These are phyloP conservation scores for Euura lappo DNA, from an alignment of 1,140 invertebrate species.

Conservation along the genomic window DNA sequence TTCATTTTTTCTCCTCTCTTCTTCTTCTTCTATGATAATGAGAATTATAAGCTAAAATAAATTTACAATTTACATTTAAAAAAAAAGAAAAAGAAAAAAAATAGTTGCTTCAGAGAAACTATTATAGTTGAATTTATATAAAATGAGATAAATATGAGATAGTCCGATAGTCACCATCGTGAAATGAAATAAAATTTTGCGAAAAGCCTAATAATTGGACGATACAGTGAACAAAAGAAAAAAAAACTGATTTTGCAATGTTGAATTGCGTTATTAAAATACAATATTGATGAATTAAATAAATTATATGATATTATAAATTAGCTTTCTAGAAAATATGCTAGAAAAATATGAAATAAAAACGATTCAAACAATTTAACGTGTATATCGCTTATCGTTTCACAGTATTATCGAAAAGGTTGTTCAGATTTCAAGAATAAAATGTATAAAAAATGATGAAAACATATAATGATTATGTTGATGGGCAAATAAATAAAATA, in stretches of 20 bases:
- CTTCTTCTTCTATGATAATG: too few relatives aligned
- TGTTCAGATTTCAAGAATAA: not conserved
- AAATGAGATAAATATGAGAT: too few relatives aligned
- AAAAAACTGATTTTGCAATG: not conserved
- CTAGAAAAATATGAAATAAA: not conserved
- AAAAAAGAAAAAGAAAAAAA: too few relatives aligned
- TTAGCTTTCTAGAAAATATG: not conserved
- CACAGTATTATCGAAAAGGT: constrained; percentile 11
- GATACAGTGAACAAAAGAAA: not conserved
- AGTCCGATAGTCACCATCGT: too few relatives aligned
- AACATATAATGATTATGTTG: not conserved
- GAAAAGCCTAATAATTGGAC: not conserved
- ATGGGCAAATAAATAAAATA: not conserved
- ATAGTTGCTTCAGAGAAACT: too few relatives aligned
- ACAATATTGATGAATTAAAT: too few relatives aligned
- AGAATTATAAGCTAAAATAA: too few relatives aligned
- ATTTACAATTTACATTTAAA: too few relatives aligned
- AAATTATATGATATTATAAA: not conserved
- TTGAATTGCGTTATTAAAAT: not conserved
- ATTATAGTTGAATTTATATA: too few relatives aligned
- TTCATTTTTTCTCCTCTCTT: too few relatives aligned
- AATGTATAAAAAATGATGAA: not conserved
- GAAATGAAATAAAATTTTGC: too few relatives aligned
- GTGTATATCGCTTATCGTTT: not conserved
- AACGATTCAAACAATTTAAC: not conserved